Percentiles rank a stretch among this genome's conserved stretches.
These are phyloP conservation scores for Lacerta viridis DNA, from an alignment of 2,797 vertebrate genomes.

Conservation along the genomic window DNA sequence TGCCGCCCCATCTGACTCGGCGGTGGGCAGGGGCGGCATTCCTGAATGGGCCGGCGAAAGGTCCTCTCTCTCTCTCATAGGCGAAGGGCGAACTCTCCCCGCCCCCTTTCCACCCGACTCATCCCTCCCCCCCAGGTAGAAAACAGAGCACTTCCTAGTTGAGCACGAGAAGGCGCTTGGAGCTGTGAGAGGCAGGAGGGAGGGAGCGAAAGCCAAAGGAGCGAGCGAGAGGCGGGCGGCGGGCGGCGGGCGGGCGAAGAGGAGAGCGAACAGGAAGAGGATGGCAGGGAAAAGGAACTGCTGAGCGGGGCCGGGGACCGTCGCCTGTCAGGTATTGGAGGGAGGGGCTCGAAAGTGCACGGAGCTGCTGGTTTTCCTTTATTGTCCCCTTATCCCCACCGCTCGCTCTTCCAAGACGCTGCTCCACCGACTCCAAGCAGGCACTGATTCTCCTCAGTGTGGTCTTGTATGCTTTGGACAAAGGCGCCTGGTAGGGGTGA, in stretches of 20 bases:
- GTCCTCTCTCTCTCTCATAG: conserved; percentile 43
- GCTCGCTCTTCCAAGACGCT: background rate
- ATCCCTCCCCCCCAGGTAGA: background rate
- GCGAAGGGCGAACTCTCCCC: conserved; percentile 45
- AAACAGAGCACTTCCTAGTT: conserved; percentile 2
- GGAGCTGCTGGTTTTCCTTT: background rate
- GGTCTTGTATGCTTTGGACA: conserved; percentile 1
- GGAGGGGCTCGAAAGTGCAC: background rate
- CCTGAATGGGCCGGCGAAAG: background rate
- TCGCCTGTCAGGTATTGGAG: background rate
- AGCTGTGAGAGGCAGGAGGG: background rate
- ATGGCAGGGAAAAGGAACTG: background rate
- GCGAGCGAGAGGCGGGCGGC: background rate
- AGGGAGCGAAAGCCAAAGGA: background rate
- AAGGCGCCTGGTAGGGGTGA: conserved; percentile 17
- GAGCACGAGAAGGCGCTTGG: background rate
- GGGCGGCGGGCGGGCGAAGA: background rate
- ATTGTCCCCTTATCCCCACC: background rate
- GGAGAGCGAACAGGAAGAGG: background rate
- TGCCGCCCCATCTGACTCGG: background rate
- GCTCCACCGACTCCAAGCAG: background rate
- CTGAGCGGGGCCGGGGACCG: background rate
- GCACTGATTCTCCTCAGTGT: background rate
- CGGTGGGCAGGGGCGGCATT: background rate
- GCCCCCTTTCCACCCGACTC: conserved; percentile 11